Evolutionary conservation across 1,140 invertebrate species (phyloP).

Genomic region (Sitobion miscanthi): DNA sequence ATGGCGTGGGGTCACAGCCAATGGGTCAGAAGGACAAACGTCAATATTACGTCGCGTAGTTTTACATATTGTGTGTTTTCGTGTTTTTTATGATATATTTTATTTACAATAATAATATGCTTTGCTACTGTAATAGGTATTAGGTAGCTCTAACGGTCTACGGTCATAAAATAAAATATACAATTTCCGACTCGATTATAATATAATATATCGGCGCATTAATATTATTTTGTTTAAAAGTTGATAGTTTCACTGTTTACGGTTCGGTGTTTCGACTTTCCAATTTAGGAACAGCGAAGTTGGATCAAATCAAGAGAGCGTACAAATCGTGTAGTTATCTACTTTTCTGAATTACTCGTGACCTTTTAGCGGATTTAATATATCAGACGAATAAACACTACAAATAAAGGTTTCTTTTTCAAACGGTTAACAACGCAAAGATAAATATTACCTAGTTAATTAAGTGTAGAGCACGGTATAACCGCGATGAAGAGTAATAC

Average conservation of each 20-base stretch:
- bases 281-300: neutral
- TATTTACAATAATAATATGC: neutral
- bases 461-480: neutral
- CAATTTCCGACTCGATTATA: neutral
- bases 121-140: neutral
- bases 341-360: neutral
- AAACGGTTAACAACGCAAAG: neutral
- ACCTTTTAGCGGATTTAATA: neutral
- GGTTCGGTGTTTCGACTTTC: neutral
- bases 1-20: conserved; percentile 13
- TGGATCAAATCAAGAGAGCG: neutral
- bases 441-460: neutral
- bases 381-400: neutral
- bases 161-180: neutral
- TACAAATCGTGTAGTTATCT: neutral
- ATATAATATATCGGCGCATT: neutral
- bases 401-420: neutral
- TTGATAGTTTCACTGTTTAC: neutral
- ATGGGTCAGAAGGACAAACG: conserved; percentile 33
- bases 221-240: neutral
- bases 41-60: neutral
- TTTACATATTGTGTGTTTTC: neutral
- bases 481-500: neutral
- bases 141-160: neutral
- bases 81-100: neutral